Evolutionary conservation across 2,888 invertebrate species (phyloP), one percentile per base, ranked within the genome.

Genomic region (Drosophila atripex): DNA sequence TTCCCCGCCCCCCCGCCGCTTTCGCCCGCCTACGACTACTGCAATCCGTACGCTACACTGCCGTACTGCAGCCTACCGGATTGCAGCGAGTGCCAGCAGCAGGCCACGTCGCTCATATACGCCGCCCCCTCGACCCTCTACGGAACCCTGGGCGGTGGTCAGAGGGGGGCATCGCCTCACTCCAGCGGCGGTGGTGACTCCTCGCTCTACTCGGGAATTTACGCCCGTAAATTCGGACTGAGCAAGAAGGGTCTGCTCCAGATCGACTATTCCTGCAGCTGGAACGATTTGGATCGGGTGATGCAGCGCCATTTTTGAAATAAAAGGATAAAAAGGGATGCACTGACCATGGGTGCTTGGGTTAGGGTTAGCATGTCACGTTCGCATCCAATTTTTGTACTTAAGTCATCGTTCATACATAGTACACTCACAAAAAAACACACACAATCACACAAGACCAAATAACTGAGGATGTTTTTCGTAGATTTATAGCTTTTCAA

Each of bases 251-350:
- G 96, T 56, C 94, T 96, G 84, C 92, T 96, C 50, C 95, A 96
- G 92, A 96, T 96, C 78, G 96, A 96, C 90, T 96, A 96, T 88
- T 95, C 95, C 1, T 95, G 94, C 91, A 96, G 95, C 91, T 96
- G 96, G 96, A 95, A 95, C 90, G 95, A 95, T 61, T 92, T 96
- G 71, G 95, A 96, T 90, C 94, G 95, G 87, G 95, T 95, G 78
- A 96, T 96, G 83, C 93, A 89, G 23, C 82, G 90, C 16, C 86
- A 90, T 38, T 91, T 80, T 59, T 90, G 65, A 73, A 46, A 21
- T 46, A 8, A 11, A 25, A 9, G 2, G 14, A 39, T 14, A 41
- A 41, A 35, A 4, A 23, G 30, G 21, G 35, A 50, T 23, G 41
- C 23, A 35, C 32, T 51, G 47, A 50, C 8, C 51, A 39, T 25